Evolutionary conservation across 2,888 invertebrate species (phyloP), one percentile per base, ranked within the genome.

Genomic region (Gordius sp.): DNA sequence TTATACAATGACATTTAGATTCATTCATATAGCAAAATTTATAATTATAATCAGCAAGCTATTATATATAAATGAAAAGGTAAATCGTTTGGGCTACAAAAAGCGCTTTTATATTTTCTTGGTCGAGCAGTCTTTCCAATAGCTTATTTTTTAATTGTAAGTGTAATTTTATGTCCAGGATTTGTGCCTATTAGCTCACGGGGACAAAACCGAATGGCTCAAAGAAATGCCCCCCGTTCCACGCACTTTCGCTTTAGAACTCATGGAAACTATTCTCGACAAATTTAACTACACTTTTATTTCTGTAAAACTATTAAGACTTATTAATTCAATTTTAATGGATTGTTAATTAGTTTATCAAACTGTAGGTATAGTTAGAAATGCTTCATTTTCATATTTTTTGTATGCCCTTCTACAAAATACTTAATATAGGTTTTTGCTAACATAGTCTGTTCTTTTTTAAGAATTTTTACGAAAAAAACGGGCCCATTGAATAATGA

Each of bases 191-290:
- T 72, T 97, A 56, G 82, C 93, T 2, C 91, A 93, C 71, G 87
- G 85, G 0, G 93, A 97, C 69, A 81, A 86, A 64, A 85, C 93
- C 0, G 79, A 79, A 64, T 97, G 91, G 91, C 73, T 97, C 58
- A 77, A 81, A 52, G 91, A 89, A 2, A 82, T 93, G 73, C 82
- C 84, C 1, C 91, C 91, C 70, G 89, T 97, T 79, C 89, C 89
- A 1, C 77, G 89, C 64, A 87, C 91, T 0, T 87, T 97, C 71
- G 91, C 91, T 0, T 71, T 97, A 62, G 93, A 97, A 68, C 73
- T 97, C 24, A 70, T 97, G 54, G 93, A 97, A 68, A 83, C 86
- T 0, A 81, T 91, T 57, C 74, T 97, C 53, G 81, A 70, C n/a
- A 64, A 66, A n/a, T 74, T 69, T 61, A 66, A 71, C 2, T 61